phyloP scores from a whole-genome alignment of 2,888 invertebrate species.

The Lasioglossum calceatum region DNA sequence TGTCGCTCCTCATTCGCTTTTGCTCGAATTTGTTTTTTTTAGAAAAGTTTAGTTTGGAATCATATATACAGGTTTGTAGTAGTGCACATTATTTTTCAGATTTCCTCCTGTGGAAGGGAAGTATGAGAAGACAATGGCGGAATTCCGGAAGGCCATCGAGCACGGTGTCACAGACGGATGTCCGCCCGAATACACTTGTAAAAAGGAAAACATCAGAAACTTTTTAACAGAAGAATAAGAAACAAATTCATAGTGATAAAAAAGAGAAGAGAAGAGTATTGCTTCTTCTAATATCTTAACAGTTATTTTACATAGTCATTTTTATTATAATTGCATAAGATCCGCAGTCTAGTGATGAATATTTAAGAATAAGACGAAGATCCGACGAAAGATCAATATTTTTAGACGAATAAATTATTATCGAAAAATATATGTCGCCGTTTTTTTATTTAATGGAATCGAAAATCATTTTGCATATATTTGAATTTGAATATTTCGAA shows the following conservation, averaged over 20 bases:
- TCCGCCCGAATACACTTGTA: constrained; percentile 80
- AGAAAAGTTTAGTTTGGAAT: too few species aligned
- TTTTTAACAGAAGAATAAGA: constrained; percentile 69
- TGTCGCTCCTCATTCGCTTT: background rate
- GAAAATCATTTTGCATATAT: background rate
- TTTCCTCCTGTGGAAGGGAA: constrained; percentile 85
- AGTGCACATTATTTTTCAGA: constrained; percentile 81
- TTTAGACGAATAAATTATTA: background rate
- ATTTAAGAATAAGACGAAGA: background rate
- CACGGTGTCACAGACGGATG: constrained; percentile 86
- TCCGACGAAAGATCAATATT: background rate
- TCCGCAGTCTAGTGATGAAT: background rate
- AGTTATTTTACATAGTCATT: background rate
- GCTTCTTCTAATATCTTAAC: background rate
- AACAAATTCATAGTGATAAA: background rate
- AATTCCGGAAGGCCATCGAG: constrained; percentile 89
- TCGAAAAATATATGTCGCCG: background rate
- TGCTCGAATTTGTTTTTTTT: background rate
- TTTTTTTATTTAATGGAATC: background rate
- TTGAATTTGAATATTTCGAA: background rate
- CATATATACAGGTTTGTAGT: background rate
- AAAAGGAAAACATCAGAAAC: constrained; percentile 80
- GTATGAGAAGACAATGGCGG: constrained; percentile 88
- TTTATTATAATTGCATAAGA: background rate
- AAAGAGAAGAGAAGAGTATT: background rate